Percentiles rank a stretch among this genome's conserved stretches.
phyloP scores from a whole-genome alignment of 2,888 invertebrate species.

The Petrolisthes manimaculis region DNA sequence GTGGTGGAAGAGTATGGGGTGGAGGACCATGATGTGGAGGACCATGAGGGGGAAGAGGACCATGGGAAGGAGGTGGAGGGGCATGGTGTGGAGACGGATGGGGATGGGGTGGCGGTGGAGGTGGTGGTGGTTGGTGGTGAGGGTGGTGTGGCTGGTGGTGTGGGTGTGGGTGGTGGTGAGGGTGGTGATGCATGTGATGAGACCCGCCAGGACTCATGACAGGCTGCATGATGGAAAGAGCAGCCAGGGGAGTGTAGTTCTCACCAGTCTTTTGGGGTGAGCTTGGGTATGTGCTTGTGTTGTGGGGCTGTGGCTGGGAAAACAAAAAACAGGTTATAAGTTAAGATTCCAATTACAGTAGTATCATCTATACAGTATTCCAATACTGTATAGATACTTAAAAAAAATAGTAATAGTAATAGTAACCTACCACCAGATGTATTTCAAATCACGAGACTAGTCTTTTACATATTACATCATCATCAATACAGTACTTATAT shows the following conservation, averaged over 20 bases:
- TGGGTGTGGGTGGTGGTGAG: slow-evolving; percentile 43
- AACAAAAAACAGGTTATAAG: not conserved
- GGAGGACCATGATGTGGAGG: slow-evolving; percentile 28
- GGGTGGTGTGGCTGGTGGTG: slow-evolving; percentile 27
- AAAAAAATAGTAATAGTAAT: no score
- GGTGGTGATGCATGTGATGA: slow-evolving; percentile 54
- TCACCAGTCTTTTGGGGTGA: slow-evolving; percentile 39
- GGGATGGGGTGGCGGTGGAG: slow-evolving; percentile 16
- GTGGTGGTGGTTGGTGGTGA: slow-evolving; percentile 32
- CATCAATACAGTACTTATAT: no score
- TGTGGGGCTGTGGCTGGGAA: slow-evolving; percentile 44
- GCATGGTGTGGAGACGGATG: slow-evolving; percentile 41
- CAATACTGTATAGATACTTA: no score
- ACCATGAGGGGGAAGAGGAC: slow-evolving; percentile 32
- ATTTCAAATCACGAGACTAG: no score
- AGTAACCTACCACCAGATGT: no score
- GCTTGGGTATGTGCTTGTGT: slow-evolving; percentile 36
- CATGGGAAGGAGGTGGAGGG: slow-evolving; percentile 46
- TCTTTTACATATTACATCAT: no score
- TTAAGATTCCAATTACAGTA: no score
- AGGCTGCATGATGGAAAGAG: slow-evolving; percentile 64
- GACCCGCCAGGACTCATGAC: slow-evolving; percentile 53
- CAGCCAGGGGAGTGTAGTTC: slow-evolving; percentile 62
- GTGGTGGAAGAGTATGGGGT: slow-evolving; percentile 24
- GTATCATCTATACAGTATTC: no score